These are phyloP conservation scores for Scolopax bukidnonensis DNA, from an alignment of 2,797 vertebrate species.

Conservation along the genomic window DNA sequence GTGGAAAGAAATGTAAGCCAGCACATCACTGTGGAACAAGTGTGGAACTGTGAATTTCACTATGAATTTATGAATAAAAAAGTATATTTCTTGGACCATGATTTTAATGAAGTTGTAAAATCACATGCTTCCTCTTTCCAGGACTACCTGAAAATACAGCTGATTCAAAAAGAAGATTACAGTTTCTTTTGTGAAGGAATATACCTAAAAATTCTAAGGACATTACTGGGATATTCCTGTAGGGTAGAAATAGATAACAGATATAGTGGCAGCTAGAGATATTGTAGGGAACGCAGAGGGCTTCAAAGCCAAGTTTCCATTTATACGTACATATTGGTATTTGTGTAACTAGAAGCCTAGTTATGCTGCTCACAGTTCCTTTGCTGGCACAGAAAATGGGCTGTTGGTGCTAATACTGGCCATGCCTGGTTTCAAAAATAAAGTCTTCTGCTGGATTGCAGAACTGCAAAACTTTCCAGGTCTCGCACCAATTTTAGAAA, in stretches of 20 bases:
- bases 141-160: not conserved
- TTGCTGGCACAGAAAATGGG: not conserved
- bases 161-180: not conserved
- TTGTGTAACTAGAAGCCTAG: not conserved
- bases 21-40: not conserved
- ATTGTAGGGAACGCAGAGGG: not conserved
- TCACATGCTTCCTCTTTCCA: not conserved
- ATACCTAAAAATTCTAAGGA: not conserved
- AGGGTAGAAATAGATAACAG: not conserved
- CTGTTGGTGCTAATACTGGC: not conserved
- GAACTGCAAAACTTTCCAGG: not conserved
- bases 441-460: not conserved
- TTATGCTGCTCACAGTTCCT: not conserved
- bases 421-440: not conserved
- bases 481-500: not conserved
- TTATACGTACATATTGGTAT: not conserved
- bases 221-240: not conserved
- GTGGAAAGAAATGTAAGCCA: not conserved
- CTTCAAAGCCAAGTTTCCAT: not conserved
- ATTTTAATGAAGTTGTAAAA: not conserved
- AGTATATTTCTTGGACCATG: not conserved
- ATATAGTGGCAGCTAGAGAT: not conserved
- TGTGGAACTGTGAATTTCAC: not conserved
- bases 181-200: not conserved
- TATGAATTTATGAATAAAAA: conserved; percentile 1